phyloP scores from a whole-genome alignment of 2,888 invertebrate species.

The Plebejus anna region DNA sequence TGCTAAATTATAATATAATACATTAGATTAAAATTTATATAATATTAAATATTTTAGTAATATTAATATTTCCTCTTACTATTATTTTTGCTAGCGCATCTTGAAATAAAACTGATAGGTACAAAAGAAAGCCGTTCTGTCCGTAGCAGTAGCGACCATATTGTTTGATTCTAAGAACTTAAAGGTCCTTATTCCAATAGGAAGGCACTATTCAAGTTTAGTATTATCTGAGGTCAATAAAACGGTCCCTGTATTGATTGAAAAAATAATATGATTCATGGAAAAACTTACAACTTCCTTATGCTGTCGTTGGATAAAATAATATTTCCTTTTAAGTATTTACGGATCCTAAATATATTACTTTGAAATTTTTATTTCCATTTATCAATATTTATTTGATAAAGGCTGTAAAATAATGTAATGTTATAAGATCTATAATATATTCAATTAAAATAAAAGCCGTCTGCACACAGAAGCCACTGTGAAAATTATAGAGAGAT shows the following conservation, averaged over 20 bases:
- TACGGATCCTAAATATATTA: background rate
- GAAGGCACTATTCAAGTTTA: constrained; percentile 73
- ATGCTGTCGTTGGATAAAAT: background rate
- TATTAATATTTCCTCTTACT: background rate
- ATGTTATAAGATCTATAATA: too few species aligned
- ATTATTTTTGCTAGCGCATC: constrained; percentile 28
- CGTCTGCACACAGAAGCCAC: too few species aligned
- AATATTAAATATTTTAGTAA: background rate
- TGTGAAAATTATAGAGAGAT: background rate
- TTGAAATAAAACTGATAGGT: constrained; percentile 29
- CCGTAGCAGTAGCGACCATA: constrained; percentile 52
- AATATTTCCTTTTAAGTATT: constrained; percentile 20
- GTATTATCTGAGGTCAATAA: constrained; percentile 72
- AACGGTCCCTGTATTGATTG: constrained; percentile 49
- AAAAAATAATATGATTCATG: constrained; percentile 36
- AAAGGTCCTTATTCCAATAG: constrained; percentile 73
- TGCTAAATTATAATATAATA: too few species aligned
- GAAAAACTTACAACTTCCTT: constrained; percentile 30
- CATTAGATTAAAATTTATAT: too few species aligned
- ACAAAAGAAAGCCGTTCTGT: constrained; percentile 45
- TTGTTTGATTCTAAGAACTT: constrained; percentile 68
- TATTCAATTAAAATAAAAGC: too few species aligned
- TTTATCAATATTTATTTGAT: too few species aligned
- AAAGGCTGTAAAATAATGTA: too few species aligned
- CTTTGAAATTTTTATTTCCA: background rate